Evolutionary conservation across 2,113 vertebrate species (phyloP).

Genomic region (Emydura subglobosa): DNA sequence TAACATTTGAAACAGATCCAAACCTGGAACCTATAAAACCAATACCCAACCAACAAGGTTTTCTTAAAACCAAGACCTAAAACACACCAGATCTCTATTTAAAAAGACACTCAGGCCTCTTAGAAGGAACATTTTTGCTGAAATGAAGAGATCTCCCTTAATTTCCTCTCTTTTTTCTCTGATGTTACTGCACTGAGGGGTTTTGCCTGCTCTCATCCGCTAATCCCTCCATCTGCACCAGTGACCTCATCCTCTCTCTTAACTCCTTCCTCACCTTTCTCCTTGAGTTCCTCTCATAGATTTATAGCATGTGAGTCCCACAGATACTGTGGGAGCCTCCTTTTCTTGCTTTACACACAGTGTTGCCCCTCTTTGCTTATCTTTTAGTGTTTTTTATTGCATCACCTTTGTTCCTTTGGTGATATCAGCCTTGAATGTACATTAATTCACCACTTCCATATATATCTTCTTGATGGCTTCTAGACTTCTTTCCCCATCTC

Average conservation of each 20-base stretch:
- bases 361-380: background rate
- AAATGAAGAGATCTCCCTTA: background rate
- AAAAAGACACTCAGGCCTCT: background rate
- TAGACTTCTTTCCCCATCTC: fast-evolving
- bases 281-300: too few relatives aligned
- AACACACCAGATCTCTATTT: background rate
- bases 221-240: background rate
- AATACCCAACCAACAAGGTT: fast-evolving
- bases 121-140: background rate
- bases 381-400: background rate
- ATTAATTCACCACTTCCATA: background rate
- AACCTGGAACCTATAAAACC: background rate
- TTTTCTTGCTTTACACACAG: background rate
- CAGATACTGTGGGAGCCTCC: background rate
- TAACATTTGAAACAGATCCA: background rate
- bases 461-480: background rate
- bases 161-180: background rate
- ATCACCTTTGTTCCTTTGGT: background rate
- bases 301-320: background rate
- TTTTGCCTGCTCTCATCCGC: background rate
- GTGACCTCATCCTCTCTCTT: background rate
- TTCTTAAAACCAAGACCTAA: fast-evolving
- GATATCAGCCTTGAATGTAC: background rate
- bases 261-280: background rate
- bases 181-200: background rate